These are phyloP conservation scores for Phoxinus dragarum DNA, from an alignment of 2,797 vertebrate species.

Conservation along the genomic window DNA sequence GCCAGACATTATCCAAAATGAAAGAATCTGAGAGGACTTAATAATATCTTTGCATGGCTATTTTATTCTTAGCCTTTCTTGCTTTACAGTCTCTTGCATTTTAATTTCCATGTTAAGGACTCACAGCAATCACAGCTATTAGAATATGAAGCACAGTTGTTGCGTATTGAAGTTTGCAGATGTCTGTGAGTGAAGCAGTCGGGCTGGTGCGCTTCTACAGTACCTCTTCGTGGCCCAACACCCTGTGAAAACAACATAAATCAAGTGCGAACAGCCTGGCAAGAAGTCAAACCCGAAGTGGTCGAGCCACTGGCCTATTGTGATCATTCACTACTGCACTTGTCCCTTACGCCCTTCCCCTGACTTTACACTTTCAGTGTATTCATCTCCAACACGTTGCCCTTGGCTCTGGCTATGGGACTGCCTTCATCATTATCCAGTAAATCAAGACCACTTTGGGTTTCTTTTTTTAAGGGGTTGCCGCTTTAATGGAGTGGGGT, in stretches of 20 bases:
- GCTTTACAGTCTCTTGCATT: slow-evolving; percentile 9
- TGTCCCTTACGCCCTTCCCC: slow-evolving; percentile 45
- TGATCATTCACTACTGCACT: slow-evolving; percentile 51
- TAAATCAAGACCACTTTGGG: slow-evolving; percentile 6
- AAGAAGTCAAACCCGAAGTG: slow-evolving; percentile 36
- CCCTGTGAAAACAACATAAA: slow-evolving; percentile 41
- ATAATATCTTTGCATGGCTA: not conserved
- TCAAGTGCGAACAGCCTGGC: slow-evolving; percentile 32
- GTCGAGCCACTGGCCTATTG: slow-evolving; percentile 40
- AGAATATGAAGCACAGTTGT: not conserved
- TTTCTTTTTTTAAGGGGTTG: not conserved
- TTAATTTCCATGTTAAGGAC: not conserved
- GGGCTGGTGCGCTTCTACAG: slow-evolving; percentile 9
- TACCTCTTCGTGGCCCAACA: slow-evolving; percentile 13
- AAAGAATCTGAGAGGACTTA: not conserved
- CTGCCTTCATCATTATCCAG: slow-evolving; percentile 30
- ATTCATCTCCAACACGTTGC: slow-evolving; percentile 34
- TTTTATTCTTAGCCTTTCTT: slow-evolving; percentile 22
- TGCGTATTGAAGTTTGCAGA: slow-evolving; percentile 23
- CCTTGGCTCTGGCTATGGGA: slow-evolving; percentile 14
- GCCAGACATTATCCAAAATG: not conserved
- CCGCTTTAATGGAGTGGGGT: not conserved
- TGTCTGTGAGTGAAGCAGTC: slow-evolving; percentile 23
- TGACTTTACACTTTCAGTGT: slow-evolving; percentile 28
- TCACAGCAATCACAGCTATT: slow-evolving; percentile 11